Base-by-base conservation (phyloP, 2,113 vertebrate genomes). In the Anseranas semipalmata region DNA sequence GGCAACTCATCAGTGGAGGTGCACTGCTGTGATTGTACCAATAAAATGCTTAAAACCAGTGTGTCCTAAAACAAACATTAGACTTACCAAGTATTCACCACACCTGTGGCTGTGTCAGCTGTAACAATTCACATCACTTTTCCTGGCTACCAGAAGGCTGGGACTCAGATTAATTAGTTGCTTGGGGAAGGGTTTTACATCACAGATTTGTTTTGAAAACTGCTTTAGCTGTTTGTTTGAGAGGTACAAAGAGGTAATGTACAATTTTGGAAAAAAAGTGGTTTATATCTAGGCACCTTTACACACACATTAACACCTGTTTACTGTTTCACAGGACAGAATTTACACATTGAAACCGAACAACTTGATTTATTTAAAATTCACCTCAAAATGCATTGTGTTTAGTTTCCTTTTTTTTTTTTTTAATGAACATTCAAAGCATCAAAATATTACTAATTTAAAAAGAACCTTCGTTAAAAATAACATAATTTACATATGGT, bases 281-380 rank as follows among this genome's bases (percentile, higher is more conserved):
- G 62, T 45, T 91, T 48, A 60, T 37, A 46, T 28, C 83, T 33
- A 77, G 78, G 72, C 58, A 85, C 35, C 65, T 75, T 82, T 83
- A 50, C 2, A 75, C 65, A 73, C 3, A 4, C 72, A 12, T 48
- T 75, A 81, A 48, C n/a, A 70, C 62, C 3, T 0, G 1, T 72
- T 81, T 77, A 87, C 91, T 55, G 56, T 85, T 93, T 88, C 74
- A 96, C 84, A 94, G 91, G 84, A 97, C 95, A 97, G 71, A 98
- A 87, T 41, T 95, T 95, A 92, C 94, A 97, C 97, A 91, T 85
- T 83, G 87, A 96, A 97, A 95, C 96, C 12, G 94, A 98, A 97
- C 96, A 98, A 96, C 86, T 87, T 92, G 93, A 98, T 97, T 98
- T 98, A 98, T 98, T 98, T 97, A 97, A 98, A 98, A 97, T 97